These are phyloP conservation scores for Lethrus apterus DNA, from an alignment of 1,140 invertebrate species.

Conservation along the genomic window DNA sequence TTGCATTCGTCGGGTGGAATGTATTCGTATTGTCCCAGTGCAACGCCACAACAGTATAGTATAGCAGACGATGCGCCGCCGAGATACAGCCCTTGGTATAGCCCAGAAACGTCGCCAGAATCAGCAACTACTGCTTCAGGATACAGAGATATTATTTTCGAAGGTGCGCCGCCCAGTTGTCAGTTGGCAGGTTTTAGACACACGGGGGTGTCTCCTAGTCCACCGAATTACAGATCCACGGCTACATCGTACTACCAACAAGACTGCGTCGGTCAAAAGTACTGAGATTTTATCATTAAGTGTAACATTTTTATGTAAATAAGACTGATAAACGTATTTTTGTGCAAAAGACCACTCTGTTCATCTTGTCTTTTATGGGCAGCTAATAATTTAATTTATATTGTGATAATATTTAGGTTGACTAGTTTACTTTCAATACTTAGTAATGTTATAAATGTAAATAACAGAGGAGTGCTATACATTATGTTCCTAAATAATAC, in stretches of 20 bases:
- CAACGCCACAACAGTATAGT: slow-evolving; percentile 46
- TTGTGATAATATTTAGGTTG: too few species aligned
- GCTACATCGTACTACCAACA: slow-evolving; percentile 47
- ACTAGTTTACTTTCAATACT: too few species aligned
- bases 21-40: slow-evolving; percentile 40
- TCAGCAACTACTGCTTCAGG: slow-evolving; percentile 40
- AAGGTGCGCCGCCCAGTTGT: slow-evolving; percentile 44
- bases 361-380: too few species aligned
- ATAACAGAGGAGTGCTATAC: too few species aligned
- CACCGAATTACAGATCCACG: slow-evolving; percentile 46
- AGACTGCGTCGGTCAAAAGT: slow-evolving; percentile 38
- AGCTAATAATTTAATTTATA: too few species aligned
- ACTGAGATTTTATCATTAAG: slow-evolving; percentile 28
- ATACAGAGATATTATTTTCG: slow-evolving; percentile 38
- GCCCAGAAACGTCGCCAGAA: slow-evolving; percentile 48
- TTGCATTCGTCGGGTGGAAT: slow-evolving; percentile 45
- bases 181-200: slow-evolving; percentile 51
- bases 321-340: slow-evolving; percentile 35
- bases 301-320: slow-evolving; percentile 24
- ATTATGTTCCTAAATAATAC: too few species aligned
- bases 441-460: too few species aligned
- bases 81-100: slow-evolving; percentile 48
- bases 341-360: slow-evolving; percentile 8
- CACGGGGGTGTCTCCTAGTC: slow-evolving; percentile 46
- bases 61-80: slow-evolving; percentile 46